Conservation (phyloP, 2,113 vertebrate species). For the Ascaphus truei region DNA sequence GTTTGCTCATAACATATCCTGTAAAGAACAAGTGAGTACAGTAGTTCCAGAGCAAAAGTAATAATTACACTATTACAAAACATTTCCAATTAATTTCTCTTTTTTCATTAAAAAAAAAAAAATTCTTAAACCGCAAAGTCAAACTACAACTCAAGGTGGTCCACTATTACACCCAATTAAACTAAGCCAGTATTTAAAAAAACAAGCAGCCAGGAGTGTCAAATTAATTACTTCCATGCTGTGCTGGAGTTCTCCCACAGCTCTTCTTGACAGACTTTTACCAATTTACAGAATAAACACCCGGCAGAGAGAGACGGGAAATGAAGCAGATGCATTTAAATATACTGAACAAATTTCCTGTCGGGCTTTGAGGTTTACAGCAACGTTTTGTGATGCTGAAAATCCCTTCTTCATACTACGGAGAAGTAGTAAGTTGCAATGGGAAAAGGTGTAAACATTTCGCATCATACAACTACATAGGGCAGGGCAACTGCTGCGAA, state of each 20-base stretch:
- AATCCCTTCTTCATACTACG: too few species aligned
- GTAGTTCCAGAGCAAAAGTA: not conserved
- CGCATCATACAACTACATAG: too few species aligned
- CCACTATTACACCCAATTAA: constrained; percentile 24
- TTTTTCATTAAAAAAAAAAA: not conserved
- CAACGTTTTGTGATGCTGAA: too few species aligned
- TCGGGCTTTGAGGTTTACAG: not conserved
- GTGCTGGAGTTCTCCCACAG: not conserved
- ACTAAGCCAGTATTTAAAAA: not conserved
- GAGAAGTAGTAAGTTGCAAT: too few species aligned
- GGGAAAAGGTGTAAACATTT: too few species aligned
- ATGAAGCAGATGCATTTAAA: not conserved
- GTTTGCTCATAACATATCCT: too few species aligned
- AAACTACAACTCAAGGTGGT: not conserved
- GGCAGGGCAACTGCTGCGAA: too few species aligned
- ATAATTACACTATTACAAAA: not conserved
- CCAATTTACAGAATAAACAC: constrained; percentile 26
- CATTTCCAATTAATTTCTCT: not conserved
- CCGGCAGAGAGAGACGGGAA: constrained; percentile 13
- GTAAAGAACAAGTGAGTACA: too few species aligned
- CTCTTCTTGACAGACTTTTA: not conserved
- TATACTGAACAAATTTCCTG: not conserved
- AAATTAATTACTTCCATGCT: constrained; percentile 20
- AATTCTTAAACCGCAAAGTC: not conserved
- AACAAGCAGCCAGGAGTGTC: not conserved